Evolutionary conservation across 2,888 invertebrate species (phyloP), one percentile per base, ranked within the genome.

Genomic region (Pseudococcus jackbeardsleyi): DNA sequence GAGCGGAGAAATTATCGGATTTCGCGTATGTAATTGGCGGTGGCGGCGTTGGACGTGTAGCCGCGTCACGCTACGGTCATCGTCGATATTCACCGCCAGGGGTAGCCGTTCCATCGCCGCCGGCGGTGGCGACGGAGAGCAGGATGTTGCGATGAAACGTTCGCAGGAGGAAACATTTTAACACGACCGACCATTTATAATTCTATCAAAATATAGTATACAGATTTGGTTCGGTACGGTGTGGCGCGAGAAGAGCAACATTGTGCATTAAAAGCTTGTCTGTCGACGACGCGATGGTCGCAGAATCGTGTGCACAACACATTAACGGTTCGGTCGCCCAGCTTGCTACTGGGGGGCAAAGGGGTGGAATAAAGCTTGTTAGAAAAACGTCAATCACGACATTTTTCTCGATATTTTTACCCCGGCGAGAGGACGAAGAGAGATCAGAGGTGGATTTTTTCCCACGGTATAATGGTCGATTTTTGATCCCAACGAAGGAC

Each of bases 1-100:
- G 79, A 46, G 79, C 42, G 42, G 79, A 82, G 79, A 46, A 82
- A 82, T 82, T 82, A 82, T 82, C 79, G 79, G 46, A 82, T 82
- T 82, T 82, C 46, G 39, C 77, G 79, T 46, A 46, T 42, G 79
- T 82, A 82, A 82, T 82, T 82, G 79, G 79, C 79, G n/a, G 19
- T 39, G 17, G 79, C 79, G 42, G 8, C 42, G 79, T 39, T 22
- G 22, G 77, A 11, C 79, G 42, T 15, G 15, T 26, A 17, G 15
- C 33, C 72, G 64, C 22, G 19, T 22, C 64, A 22, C 64, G 22
- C 64, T 22, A 19, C 64, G 64, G 64, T 64, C 64, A 64, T 22
- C 64, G 64, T 64, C 64, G 64, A 64, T 64, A 64, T 64, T 64
- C 22, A 0, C 8, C 64, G 64, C 26, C 26, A 33, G 26, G 26